Evolutionary conservation across 2,888 invertebrate genomes (phyloP).

Genomic region (Tetropium fuscum): DNA sequence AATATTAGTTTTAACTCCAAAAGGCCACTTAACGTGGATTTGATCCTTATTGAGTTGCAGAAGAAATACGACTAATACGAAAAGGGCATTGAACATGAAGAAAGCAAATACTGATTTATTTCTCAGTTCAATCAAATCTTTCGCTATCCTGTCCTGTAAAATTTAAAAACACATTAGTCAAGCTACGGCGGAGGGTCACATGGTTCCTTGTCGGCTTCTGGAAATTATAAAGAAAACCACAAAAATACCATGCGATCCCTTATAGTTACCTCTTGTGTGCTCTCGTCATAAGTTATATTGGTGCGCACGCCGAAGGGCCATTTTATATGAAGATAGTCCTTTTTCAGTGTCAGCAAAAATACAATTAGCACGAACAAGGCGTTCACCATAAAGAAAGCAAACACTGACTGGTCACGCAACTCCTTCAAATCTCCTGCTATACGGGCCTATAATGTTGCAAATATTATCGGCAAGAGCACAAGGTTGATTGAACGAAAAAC

Average conservation of each 20-base stretch:
- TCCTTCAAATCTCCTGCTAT: conserved; percentile 93
- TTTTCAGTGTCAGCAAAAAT: conserved; percentile 97
- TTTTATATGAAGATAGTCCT: conserved; percentile 94
- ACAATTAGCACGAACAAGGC: conserved; percentile 98
- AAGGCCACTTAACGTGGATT: conserved; percentile 97
- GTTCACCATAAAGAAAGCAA: conserved; percentile 99
- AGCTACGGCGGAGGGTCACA: conserved; percentile 64
- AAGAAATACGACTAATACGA: conserved; percentile 98
- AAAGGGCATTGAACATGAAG: conserved; percentile 99
- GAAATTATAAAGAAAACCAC: conserved; percentile 25
- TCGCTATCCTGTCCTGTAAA: conserved; percentile 88
- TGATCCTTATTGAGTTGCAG: conserved; percentile 99
- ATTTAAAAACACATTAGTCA: conserved; percentile 68
- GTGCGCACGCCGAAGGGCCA: conserved; percentile 97
- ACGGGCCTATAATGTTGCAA: conserved; percentile 80
- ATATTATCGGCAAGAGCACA: conserved; percentile 27
- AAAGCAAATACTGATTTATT: conserved; percentile 98
- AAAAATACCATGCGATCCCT: conserved; percentile 53
- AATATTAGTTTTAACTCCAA: conserved; percentile 95
- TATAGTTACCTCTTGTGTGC: conserved; percentile 89
- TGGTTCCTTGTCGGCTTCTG: conserved; percentile 59
- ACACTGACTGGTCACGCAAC: conserved; percentile 93
- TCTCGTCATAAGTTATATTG: conserved; percentile 92
- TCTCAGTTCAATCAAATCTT: conserved; percentile 92
- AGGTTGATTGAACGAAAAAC: too few relatives aligned